Evolutionary conservation across 2,888 invertebrate genomes (phyloP).

Genomic region (Xestia ashworthii): DNA sequence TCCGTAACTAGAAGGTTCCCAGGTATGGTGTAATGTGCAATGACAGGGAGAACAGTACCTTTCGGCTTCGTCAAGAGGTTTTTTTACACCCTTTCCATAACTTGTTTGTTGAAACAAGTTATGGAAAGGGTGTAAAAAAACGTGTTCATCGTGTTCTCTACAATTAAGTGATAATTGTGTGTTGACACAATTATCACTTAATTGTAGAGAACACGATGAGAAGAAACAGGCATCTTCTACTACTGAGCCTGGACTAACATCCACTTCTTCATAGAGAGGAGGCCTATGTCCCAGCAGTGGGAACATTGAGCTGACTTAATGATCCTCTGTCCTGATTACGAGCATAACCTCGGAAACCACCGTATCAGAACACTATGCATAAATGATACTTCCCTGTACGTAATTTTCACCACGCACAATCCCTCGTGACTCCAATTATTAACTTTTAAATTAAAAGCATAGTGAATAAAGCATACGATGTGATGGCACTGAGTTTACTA

Average conservation of each 20-base stretch:
- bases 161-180: neutral
- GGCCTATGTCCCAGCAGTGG: neutral
- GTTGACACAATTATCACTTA: no score
- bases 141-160: no score
- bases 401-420: slow-evolving; percentile 38
- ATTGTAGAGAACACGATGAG: neutral
- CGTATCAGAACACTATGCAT: slow-evolving; percentile 34
- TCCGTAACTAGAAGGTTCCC: no score
- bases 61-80: no score
- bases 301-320: neutral
- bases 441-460: slow-evolving; percentile 72
- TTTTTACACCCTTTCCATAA: no score
- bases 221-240: neutral
- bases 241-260: neutral
- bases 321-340: neutral
- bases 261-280: neutral
- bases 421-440: slow-evolving; percentile 61
- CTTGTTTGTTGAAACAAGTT: no score
- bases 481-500: slow-evolving; percentile 53
- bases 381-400: slow-evolving; percentile 40
- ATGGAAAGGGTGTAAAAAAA: no score
- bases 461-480: slow-evolving; percentile 64
- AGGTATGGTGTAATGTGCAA: no score
- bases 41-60: no score
- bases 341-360: neutral